Conservation (phyloP, 2,888 invertebrate genomes). For the Amblyjoppa proteus region DNA sequence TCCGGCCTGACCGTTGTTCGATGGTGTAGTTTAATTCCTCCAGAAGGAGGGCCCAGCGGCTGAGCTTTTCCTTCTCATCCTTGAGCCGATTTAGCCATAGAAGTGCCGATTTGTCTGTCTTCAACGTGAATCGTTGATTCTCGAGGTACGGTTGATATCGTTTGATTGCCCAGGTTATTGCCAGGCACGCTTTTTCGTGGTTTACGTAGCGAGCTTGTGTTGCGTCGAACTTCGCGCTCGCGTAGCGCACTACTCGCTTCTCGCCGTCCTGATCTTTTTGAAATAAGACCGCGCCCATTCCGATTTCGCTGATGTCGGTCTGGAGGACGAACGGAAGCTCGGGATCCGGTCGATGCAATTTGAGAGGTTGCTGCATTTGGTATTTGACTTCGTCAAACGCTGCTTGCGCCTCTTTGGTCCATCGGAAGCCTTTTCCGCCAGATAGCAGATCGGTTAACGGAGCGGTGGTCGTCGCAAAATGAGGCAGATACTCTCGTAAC, state of each 20-base stretch:
- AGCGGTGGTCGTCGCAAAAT: background rate
- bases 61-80: background rate
- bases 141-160: background rate
- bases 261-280: background rate
- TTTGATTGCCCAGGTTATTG: background rate
- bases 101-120: background rate
- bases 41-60: background rate
- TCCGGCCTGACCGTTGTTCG: background rate
- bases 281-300: background rate
- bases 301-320: slow-evolving; percentile 5
- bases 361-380: background rate
- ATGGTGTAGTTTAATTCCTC: background rate
- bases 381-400: background rate
- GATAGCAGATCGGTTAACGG: background rate
- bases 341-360: background rate
- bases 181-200: background rate
- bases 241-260: background rate
- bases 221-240: background rate
- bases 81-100: background rate
- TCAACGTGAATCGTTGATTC: background rate
- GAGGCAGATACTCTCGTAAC: background rate
- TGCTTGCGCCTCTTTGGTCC: background rate
- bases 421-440: background rate
- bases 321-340: background rate
- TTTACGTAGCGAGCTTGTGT: background rate